Base-by-base conservation (phyloP, 2,888 invertebrate species). In the Phyto melanocephala region DNA sequence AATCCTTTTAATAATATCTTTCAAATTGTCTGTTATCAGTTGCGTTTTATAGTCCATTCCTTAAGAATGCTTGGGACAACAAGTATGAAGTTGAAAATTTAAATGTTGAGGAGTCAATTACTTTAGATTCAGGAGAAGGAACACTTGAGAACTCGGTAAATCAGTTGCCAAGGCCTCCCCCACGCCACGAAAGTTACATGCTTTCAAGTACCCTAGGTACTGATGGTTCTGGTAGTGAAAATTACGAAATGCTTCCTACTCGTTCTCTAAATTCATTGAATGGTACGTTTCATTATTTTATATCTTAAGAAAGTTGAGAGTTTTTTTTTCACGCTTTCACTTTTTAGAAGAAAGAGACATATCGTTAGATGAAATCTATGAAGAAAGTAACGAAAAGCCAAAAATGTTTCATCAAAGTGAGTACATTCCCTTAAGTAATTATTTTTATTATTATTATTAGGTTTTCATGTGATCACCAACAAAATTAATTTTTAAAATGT, bases 31-130 rank as follows among this genome's bases (percentile, higher is more conserved):
- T 83, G 79, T 82, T 92, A 92, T 0, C 92, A 97, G 97, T 97
- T 88, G 97, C 97, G 35, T 97, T 97, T 91, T 98, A 97, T 91
- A 97, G 96, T 58, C 97, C 98, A 58, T 98, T 98, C 93, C 96
- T 98, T 92, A 97, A 97, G 90, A 97, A 97, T 91, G 98, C 97
- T 22, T 98, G 97, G 98, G 97, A 98, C 90, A 96, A 97, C 87
- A 97, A 98, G 87, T 97, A 96, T 33, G 97, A 98, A 92, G 98
- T 98, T 71, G 98, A 98, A 90, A 96, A 96, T 88, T 95, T 97
- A 17, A 95, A 97, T 85, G 94, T 97, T 94, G 97, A 97, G 89
- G 96, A 96, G 93, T 91, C 91, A 86, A 90, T 91, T 83, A 91
- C 91, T 84, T 87, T 91, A 87, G 94, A 94, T 89, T 94, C 94